Evolutionary conservation across 1,140 invertebrate genomes (phyloP).

Genomic region (Drosophila novamexicana): DNA sequence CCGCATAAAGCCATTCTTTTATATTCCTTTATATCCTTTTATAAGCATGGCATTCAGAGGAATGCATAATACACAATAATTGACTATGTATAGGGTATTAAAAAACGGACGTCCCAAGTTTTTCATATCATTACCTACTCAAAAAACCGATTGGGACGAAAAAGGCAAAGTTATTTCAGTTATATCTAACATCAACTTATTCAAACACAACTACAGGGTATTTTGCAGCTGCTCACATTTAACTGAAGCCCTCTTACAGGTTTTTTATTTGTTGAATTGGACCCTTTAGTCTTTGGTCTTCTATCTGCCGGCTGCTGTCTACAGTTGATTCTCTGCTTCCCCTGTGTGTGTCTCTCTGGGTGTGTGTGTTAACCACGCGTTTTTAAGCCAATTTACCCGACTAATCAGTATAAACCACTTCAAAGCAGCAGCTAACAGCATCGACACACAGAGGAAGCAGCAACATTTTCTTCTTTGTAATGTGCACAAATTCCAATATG

Average conservation of each 20-base stretch:
- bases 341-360: constrained; percentile 3
- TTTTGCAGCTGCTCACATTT: background rate
- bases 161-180: too few species aligned
- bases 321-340: background rate
- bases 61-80: too few species aligned
- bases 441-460: constrained; percentile 14
- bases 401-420: constrained; percentile 73
- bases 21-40: too few species aligned
- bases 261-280: constrained; percentile 6
- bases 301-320: constrained; percentile 9
- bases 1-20: too few species aligned
- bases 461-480: constrained; percentile 58
- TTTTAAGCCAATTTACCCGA: constrained; percentile 60
- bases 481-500: constrained; percentile 63
- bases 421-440: constrained; percentile 51
- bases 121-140: too few species aligned
- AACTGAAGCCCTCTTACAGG: background rate
- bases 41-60: too few species aligned
- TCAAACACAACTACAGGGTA: background rate
- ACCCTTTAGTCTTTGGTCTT: constrained; percentile 21
- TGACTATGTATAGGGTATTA: too few species aligned
- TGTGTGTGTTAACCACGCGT: constrained; percentile 42
- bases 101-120: too few species aligned
- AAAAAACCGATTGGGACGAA: too few species aligned
- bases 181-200: too few species aligned